Conservation (phyloP, 2,113 vertebrate species). For the Sprattus sprattus region DNA sequence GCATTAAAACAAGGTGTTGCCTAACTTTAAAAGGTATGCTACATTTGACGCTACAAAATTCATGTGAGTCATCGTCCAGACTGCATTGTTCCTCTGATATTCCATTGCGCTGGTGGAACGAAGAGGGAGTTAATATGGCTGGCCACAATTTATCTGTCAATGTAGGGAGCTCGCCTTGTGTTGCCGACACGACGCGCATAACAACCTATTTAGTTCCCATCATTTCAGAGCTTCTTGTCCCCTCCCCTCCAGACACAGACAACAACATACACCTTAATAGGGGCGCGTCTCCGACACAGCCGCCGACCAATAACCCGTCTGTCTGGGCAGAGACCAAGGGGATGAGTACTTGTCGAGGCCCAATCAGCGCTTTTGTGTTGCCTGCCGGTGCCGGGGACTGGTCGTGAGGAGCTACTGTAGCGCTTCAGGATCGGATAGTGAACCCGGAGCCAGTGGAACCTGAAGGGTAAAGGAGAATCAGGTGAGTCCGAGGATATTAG, state of each 20-base stretch:
- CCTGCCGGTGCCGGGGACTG: constrained; percentile 81
- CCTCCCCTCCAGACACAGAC: constrained; percentile 72
- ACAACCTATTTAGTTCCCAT: constrained; percentile 63
- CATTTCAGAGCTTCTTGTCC: constrained; percentile 57
- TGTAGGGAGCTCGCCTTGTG: constrained; percentile 55
- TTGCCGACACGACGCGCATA: constrained; percentile 60
- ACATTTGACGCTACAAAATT: not conserved
- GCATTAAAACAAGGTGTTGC: not conserved
- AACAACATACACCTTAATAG: constrained; percentile 72
- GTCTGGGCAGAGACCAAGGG: constrained; percentile 64
- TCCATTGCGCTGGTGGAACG: constrained; percentile 40
- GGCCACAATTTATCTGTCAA: constrained; percentile 58
- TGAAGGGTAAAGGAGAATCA: constrained; percentile 72
- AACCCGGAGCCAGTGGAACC: constrained; percentile 76
- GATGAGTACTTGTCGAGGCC: constrained; percentile 68
- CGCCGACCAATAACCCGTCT: constrained; percentile 64
- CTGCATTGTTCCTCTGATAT: constrained; percentile 34
- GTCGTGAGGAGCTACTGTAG: constrained; percentile 72
- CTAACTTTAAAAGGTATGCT: not conserved
- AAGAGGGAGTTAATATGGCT: constrained; percentile 59
- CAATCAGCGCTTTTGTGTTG: constrained; percentile 78
- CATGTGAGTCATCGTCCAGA: constrained; percentile 10
- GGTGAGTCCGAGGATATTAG: constrained; percentile 77
- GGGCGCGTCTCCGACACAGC: constrained; percentile 63
- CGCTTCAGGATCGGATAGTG: constrained; percentile 76